Evolutionary conservation across 2,797 vertebrate genomes (phyloP).

Genomic region (Pangasius djambal): DNA sequence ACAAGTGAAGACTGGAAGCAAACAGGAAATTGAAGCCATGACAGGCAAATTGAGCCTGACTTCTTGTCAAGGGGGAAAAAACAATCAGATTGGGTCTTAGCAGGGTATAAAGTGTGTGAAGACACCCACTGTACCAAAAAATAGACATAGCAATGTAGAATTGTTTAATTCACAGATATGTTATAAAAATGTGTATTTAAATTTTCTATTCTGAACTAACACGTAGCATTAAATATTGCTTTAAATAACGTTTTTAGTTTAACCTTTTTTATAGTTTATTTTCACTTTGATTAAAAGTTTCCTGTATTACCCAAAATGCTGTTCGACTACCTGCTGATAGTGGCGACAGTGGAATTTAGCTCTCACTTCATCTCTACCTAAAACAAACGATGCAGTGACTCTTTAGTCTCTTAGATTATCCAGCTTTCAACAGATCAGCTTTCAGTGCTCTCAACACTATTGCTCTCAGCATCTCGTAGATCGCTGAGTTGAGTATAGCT

Average conservation of each 20-base stretch:
- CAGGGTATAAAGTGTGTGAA: background rate
- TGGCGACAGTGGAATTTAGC: background rate
- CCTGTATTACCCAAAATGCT: background rate
- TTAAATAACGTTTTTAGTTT: background rate
- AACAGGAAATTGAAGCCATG: conserved; percentile 19
- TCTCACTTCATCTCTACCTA: background rate
- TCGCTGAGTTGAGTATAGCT: background rate
- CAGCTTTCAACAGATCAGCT: too few relatives aligned
- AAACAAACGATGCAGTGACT: background rate
- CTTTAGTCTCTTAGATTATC: background rate
- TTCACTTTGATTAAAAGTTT: background rate
- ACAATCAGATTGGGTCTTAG: background rate
- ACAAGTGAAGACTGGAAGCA: background rate
- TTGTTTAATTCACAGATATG: background rate
- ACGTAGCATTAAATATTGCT: background rate
- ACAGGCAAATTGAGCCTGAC: background rate
- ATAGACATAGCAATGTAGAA: background rate
- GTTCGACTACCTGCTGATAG: too few relatives aligned
- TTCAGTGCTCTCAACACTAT: background rate
- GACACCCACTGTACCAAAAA: background rate
- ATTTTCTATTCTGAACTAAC: background rate
- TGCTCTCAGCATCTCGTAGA: background rate
- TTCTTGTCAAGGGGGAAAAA: background rate
- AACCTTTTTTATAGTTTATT: background rate
- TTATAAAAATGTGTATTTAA: background rate